Percentiles rank a stretch among this genome's conserved stretches.
Conservation (phyloP, 2,113 vertebrate genomes). For the Pelodiscus sinensis region DNA sequence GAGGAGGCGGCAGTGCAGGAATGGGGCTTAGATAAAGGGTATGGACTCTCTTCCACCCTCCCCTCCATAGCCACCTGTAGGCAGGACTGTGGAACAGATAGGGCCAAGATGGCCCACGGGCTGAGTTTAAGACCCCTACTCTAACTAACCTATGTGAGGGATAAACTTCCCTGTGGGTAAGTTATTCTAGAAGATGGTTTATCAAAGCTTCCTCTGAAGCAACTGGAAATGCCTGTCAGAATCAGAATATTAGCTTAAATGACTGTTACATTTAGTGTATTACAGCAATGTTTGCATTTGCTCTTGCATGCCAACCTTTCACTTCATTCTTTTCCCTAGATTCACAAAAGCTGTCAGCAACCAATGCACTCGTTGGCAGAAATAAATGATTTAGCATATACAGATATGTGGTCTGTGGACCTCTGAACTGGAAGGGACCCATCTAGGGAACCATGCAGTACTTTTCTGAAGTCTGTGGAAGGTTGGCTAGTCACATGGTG, state of each 20-base stretch:
- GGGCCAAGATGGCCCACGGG: no score
- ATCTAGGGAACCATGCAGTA: fast-evolving
- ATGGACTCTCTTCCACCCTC: no score
- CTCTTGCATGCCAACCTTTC: neutral
- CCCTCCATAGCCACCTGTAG: no score
- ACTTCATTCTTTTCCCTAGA: fast-evolving
- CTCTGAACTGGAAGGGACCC: no score
- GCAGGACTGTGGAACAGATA: no score
- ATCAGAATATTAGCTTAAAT: neutral
- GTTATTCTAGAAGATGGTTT: neutral
- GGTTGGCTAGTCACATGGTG: neutral
- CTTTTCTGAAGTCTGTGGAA: neutral
- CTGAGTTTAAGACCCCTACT: no score
- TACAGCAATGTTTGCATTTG: fast-evolving
- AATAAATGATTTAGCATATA: neutral
- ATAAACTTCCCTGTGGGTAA: neutral
- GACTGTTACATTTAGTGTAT: neutral
- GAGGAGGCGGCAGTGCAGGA: no score
- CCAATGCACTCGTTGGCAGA: neutral
- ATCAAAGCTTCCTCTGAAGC: fast-evolving
- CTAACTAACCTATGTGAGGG: neutral
- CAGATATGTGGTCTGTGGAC: no score
- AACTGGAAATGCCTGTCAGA: fast-evolving
- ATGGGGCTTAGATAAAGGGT: no score
- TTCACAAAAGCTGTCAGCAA: fast-evolving